Conservation (phyloP, 2,113 vertebrate genomes). For the Myrmecobius fasciatus region DNA sequence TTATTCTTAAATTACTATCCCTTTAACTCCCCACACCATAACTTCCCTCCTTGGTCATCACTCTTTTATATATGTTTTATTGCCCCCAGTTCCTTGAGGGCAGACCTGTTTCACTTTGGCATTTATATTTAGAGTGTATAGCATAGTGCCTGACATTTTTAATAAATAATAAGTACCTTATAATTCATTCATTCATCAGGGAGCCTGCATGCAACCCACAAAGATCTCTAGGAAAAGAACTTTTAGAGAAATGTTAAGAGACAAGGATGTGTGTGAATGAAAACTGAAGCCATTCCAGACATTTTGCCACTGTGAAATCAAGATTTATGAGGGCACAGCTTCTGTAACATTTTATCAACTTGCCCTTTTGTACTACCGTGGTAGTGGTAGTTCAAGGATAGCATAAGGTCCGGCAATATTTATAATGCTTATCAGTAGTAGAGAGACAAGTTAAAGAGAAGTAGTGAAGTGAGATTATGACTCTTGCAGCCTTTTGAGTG, state of each 20-base stretch:
- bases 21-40: background rate
- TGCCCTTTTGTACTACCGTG: background rate
- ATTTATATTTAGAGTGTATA: background rate
- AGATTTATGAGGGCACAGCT: background rate
- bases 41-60: background rate
- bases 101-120: background rate
- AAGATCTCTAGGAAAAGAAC: background rate
- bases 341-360: background rate
- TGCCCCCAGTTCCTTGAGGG: background rate
- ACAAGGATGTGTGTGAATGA: background rate
- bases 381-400: background rate
- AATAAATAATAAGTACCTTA: background rate
- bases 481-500: background rate
- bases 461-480: background rate
- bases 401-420: background rate
- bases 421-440: background rate
- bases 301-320: background rate
- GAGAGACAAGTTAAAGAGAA: background rate
- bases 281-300: background rate
- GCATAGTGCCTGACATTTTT: background rate
- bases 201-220: background rate
- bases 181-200: background rate
- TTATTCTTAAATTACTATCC: background rate
- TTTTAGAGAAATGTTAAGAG: background rate
- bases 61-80: background rate